Base-by-base conservation (phyloP, 2,888 invertebrate species). In the Punctoribates punctum region DNA sequence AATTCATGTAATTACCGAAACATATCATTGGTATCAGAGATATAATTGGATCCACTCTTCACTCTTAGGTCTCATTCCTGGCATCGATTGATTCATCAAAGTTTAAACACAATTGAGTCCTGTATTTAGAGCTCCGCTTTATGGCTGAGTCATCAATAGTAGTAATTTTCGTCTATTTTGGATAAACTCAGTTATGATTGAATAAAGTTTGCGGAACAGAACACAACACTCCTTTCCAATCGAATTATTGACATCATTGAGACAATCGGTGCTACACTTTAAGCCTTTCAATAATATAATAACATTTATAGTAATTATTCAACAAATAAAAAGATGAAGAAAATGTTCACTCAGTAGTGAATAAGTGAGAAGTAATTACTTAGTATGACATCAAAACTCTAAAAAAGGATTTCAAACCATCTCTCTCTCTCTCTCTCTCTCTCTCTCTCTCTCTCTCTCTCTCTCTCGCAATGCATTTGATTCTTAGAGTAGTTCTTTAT, bases 291-390 rank as follows among this genome's bases (percentile, higher is more conserved):
- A 57, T 57, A 57, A 57, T 34, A 34, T 34, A 34, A 57, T 57
- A 6, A 6, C 20, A 57, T 57, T 48, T 48, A 34, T 57, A 57
- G 57, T 57, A 57, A 57, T 57, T 57, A 57, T 57, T 15, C 11
- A 17, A 57, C 15, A 48, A 48, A 48, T 34, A 34, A 34, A 25
- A 57, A 20, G 57, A 57, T 57, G 57, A 57, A 57, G 23, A 57
- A 57, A 57, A 57, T 57, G 57, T 57, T 20, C 57, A 57, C 23
- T 57, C 57, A 57, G 20, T 57, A 25, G 57, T 48, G n/a, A 57
- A 57, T 57, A 57, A 57, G 57, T 57, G 57, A 57, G 57, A 57
- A 57, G 57, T 57, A n/a, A 57, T 57, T 57, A 57, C 57, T 57
- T 57, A 57, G 57, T 25, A 3, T 51, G 57, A 57, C 57, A 57